Percentiles rank a stretch among this genome's conserved stretches.
These are phyloP conservation scores for Apteryx owenii DNA, from an alignment of 2,113 vertebrate species.

Conservation along the genomic window DNA sequence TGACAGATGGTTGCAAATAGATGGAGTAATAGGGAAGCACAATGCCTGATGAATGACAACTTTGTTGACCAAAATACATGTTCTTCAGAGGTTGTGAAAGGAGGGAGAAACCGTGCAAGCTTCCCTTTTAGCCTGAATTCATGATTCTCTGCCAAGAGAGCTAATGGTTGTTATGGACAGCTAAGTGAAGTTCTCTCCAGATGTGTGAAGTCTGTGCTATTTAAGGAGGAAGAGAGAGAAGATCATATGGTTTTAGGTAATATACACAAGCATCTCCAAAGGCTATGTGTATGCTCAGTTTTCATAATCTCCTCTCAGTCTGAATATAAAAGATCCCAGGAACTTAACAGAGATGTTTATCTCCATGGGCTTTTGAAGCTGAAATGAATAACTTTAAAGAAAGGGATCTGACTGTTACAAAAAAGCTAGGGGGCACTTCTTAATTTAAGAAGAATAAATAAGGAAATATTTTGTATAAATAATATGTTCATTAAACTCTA, in stretches of 20 bases:
- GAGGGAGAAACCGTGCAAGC: not conserved
- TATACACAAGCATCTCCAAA: not conserved
- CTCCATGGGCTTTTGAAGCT: not conserved
- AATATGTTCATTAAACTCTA: not conserved
- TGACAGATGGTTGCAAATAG: not conserved
- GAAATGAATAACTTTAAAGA: not conserved
- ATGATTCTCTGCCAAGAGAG: not conserved
- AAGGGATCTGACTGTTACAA: not conserved
- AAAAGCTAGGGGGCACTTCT: not conserved
- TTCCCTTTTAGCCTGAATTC: not conserved
- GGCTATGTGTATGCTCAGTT: not conserved
- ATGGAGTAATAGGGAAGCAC: not conserved
- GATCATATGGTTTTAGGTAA: not conserved
- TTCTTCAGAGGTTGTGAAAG: not conserved
- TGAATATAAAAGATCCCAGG: not conserved
- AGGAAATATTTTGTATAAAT: not conserved
- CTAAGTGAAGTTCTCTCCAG: not conserved
- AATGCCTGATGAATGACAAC: not conserved
- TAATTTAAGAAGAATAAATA: not conserved
- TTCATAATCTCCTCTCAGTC: not conserved
- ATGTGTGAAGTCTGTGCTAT: not conserved
- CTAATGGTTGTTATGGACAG: not conserved
- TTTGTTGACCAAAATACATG: not conserved
- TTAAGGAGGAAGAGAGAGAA: not conserved
- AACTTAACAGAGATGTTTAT: not conserved